Percentiles rank a stretch among this genome's conserved stretches.
phyloP scores from a whole-genome alignment of 2,888 invertebrate genomes.

The Chrysolina americana region DNA sequence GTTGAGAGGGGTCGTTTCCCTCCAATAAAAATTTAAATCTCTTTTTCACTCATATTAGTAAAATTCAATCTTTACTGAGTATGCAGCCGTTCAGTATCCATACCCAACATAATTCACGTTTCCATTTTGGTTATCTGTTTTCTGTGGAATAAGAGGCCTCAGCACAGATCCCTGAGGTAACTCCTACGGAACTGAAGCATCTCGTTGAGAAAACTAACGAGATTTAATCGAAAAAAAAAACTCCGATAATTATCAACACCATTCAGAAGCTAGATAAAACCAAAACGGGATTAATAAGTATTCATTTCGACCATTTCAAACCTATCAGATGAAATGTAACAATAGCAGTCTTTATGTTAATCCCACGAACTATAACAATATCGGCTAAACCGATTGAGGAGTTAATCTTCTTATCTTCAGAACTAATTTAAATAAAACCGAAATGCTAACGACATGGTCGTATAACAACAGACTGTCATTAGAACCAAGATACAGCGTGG shows the following conservation, averaged over 20 bases:
- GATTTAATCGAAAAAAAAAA: neutral
- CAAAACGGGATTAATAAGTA: constrained; percentile 5
- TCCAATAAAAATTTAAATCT: too few relatives aligned
- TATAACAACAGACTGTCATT: neutral
- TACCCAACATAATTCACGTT: too few relatives aligned
- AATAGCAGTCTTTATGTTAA: neutral
- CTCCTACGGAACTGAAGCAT: too few relatives aligned
- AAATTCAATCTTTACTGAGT: too few relatives aligned
- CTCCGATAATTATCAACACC: neutral
- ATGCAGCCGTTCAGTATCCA: too few relatives aligned
- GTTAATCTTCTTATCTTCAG: constrained; percentile 12
- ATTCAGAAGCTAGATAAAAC: constrained; percentile 7
- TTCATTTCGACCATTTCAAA: neutral
- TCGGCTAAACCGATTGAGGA: constrained; percentile 10
- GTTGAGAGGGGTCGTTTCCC: too few relatives aligned
- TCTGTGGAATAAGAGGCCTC: too few relatives aligned
- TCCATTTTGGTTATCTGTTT: too few relatives aligned
- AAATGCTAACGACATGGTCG: constrained; percentile 1
- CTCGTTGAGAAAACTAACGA: neutral
- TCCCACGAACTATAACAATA: neutral
- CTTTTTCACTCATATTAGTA: too few relatives aligned
- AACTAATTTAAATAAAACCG: constrained; percentile 7
- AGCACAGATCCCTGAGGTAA: too few relatives aligned
- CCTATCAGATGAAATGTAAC: constrained; percentile 8
- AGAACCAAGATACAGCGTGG: neutral